These are phyloP conservation scores for Glomeris marginata DNA, from an alignment of 2,888 invertebrate genomes.

Conservation along the genomic window DNA sequence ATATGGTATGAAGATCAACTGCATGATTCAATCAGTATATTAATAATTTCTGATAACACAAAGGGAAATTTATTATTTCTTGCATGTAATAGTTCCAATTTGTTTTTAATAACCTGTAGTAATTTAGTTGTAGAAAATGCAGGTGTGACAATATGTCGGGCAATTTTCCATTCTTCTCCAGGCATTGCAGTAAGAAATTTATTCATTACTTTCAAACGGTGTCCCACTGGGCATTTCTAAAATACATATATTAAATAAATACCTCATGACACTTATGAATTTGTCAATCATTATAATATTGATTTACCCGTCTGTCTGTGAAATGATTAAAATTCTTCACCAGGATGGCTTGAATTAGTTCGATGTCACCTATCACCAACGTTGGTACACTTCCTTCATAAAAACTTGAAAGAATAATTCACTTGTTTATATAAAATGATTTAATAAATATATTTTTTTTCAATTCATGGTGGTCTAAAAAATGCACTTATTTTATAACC, in stretches of 20 bases:
- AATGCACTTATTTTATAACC: no score
- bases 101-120: constrained; percentile 45
- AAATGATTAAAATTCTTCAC: constrained; percentile 8
- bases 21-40: no score
- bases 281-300: not conserved
- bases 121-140: constrained; percentile 51
- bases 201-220: not conserved
- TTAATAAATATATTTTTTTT: no score
- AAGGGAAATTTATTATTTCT: no score
- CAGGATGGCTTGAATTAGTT: constrained; percentile 2
- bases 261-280: no score
- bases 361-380: constrained; percentile 3
- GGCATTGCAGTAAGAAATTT: constrained; percentile 28
- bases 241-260: no score
- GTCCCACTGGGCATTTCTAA: no score
- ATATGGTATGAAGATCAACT: no score
- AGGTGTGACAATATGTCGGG: constrained; percentile 46
- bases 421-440: no score
- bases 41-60: no score
- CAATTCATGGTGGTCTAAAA: no score
- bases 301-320: constrained; percentile 4
- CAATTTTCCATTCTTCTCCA: constrained; percentile 44
- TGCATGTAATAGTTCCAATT: constrained; percentile 29
- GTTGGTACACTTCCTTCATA: constrained; percentile 1
- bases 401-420: not conserved